phyloP scores from a whole-genome alignment of 2,113 vertebrate species.

The Myxocyprinus asiaticus region DNA sequence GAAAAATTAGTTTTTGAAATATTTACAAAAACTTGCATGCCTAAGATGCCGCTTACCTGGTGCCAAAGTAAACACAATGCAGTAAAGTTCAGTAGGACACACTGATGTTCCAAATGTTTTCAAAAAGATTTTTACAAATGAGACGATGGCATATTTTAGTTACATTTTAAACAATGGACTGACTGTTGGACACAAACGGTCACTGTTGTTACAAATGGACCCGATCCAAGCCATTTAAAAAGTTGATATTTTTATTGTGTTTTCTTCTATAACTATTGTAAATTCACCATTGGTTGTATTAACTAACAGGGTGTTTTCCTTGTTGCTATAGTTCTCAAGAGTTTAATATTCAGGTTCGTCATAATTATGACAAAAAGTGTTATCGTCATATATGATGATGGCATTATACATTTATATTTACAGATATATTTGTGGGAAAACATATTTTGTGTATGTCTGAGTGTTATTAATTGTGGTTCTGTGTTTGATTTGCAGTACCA shows the following conservation, averaged over 20 bases:
- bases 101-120: too few relatives aligned
- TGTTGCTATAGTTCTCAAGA: slow-evolving; percentile 12
- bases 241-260: not conserved
- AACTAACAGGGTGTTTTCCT: not conserved
- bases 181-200: too few relatives aligned
- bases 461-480: slow-evolving; percentile 23
- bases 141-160: too few relatives aligned
- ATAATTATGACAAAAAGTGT: not conserved
- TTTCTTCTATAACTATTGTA: not conserved
- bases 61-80: too few relatives aligned
- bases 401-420: too few relatives aligned
- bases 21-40: too few relatives aligned
- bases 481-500: not conserved
- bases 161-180: too few relatives aligned
- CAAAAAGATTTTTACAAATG: too few relatives aligned
- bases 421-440: not conserved
- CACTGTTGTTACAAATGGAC: not conserved
- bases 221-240: not conserved
- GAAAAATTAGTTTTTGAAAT: too few relatives aligned
- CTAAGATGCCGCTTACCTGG: too few relatives aligned
- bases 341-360: not conserved
- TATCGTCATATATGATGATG: not conserved
- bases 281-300: slow-evolving; percentile 21
- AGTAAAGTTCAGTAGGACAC: too few relatives aligned
- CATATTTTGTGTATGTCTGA: not conserved